Conservation (phyloP, 2,888 invertebrate species). For the Thymelicus lineola region DNA sequence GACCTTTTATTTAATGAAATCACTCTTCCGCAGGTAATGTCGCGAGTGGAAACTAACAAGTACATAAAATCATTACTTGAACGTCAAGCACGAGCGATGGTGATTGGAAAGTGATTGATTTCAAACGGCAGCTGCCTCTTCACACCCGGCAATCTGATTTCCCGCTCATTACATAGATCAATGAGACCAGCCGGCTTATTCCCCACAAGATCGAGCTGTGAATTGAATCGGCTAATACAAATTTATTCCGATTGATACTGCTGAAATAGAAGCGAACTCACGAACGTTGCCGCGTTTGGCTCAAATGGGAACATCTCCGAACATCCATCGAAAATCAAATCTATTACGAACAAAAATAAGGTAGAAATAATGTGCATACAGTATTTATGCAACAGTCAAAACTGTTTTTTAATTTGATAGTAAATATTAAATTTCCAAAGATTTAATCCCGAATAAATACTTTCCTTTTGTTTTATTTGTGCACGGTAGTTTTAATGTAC, state of each 20-base stretch:
- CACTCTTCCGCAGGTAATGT: too few relatives aligned
- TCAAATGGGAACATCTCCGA: neutral
- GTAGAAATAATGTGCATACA: too few relatives aligned
- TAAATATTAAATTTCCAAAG: too few relatives aligned
- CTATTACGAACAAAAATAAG: neutral
- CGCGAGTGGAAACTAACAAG: too few relatives aligned
- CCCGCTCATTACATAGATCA: conserved; percentile 53
- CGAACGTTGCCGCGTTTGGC: neutral
- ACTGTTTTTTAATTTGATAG: too few relatives aligned
- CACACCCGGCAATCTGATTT: conserved; percentile 60
- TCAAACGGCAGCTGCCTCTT: conserved; percentile 59
- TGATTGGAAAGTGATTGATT: conserved; percentile 65
- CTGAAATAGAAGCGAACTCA: neutral
- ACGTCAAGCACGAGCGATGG: conserved; percentile 50
- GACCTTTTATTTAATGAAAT: too few relatives aligned
- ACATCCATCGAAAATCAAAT: neutral
- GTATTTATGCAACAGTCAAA: too few relatives aligned
- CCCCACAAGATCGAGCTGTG: conserved; percentile 1
- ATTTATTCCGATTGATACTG: neutral
- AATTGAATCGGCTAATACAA: neutral
- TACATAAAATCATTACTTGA: conserved; percentile 40
- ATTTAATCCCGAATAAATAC: too few relatives aligned
- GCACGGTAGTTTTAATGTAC: too few relatives aligned
- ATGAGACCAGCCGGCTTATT: conserved; percentile 13
- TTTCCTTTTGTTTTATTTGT: too few relatives aligned